phyloP scores from a whole-genome alignment of 2,797 vertebrate species.

The Octomys mimax region DNA sequence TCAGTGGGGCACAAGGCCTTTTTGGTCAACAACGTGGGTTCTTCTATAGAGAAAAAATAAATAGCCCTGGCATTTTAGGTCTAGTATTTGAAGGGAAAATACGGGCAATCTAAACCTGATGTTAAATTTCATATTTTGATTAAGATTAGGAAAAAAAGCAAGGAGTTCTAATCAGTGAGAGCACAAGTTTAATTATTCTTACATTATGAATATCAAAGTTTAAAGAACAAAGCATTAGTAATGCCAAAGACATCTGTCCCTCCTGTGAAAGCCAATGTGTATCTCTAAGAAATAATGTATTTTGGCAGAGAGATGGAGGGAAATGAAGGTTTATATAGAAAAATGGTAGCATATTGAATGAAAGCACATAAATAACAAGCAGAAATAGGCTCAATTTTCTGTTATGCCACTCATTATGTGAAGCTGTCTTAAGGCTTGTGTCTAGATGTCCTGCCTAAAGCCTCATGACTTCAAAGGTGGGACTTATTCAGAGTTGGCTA shows the following conservation, averaged over 20 bases:
- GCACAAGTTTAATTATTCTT: background rate
- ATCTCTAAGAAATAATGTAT: background rate
- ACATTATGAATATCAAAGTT: background rate
- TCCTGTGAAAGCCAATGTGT: no score
- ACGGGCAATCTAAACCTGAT: background rate
- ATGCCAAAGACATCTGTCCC: background rate
- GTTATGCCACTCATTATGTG: background rate
- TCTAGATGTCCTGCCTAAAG: background rate
- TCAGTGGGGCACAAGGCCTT: background rate
- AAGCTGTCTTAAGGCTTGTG: background rate
- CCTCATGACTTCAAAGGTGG: background rate
- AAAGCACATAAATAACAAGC: background rate
- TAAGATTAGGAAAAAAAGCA: background rate
- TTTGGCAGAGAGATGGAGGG: background rate
- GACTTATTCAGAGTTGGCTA: background rate
- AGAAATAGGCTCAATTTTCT: background rate
- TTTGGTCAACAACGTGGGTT: accelerated
- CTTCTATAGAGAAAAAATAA: background rate
- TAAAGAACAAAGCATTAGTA: background rate
- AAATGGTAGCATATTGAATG: background rate
- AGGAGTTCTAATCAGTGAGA: background rate
- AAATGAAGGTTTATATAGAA: background rate
- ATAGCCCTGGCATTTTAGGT: background rate
- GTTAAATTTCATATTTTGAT: background rate
- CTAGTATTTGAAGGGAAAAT: background rate